phyloP scores from a whole-genome alignment of 1,140 invertebrate genomes.

The Delia radicum region DNA sequence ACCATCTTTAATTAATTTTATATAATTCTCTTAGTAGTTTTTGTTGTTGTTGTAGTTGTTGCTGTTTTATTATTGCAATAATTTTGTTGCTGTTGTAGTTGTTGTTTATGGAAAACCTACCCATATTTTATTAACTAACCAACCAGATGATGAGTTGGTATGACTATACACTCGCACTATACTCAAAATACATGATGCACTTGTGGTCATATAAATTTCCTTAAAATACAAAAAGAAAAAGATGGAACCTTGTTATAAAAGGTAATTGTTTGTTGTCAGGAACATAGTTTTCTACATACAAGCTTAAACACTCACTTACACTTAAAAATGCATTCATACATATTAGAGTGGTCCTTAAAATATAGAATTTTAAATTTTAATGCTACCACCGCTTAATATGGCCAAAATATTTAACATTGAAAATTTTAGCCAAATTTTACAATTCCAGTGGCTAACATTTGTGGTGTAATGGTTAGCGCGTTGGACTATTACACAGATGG shows the following conservation, averaged over 20 bases:
- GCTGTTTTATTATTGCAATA: background rate
- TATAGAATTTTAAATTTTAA: background rate
- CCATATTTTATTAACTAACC: background rate
- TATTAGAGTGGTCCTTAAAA: background rate
- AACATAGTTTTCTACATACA: background rate
- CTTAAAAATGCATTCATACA: background rate
- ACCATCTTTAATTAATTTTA: conserved; percentile 56
- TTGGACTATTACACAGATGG: no score
- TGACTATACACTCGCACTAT: background rate
- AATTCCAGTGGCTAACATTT: no score
- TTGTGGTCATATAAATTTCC: background rate
- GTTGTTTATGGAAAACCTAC: background rate
- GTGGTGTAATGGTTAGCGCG: no score
- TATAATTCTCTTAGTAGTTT: conserved; percentile 42
- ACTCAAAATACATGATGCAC: background rate
- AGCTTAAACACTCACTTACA: background rate
- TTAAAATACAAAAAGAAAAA: background rate
- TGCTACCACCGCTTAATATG: no score
- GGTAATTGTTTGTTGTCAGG: conserved; percentile 1
- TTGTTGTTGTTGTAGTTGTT: conserved; percentile 1
- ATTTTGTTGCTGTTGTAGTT: conserved; percentile 6
- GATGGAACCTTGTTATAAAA: background rate
- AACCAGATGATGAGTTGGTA: background rate
- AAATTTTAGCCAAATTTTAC: no score
- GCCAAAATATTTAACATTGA: no score